Base-by-base conservation (phyloP, 2,888 invertebrate genomes). In the Nowickia ferox region DNA sequence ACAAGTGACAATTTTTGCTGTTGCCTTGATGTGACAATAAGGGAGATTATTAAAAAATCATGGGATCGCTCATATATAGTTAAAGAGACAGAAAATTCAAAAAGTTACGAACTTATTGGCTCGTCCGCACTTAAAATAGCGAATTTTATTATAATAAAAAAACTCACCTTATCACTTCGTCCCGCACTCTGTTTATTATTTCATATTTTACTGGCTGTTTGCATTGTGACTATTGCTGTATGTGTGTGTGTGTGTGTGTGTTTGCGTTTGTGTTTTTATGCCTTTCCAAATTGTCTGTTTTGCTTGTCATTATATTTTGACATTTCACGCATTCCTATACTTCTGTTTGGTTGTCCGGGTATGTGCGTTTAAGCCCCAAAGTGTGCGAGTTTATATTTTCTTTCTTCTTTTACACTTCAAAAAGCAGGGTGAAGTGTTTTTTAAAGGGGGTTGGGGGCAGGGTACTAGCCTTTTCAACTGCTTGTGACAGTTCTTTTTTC, bases 281-380 rank as follows among this genome's bases (percentile, higher is more conserved):
- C 61, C 83, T 84, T 84, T 78, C 77, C 46, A 53, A 84, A 84
- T 84, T 86, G 84, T 84, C 86, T 86, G 86, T 84, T 86, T 86
- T 86, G 81, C 80, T 86, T 86, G 86, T 86, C 84, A 84, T 84
- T 81, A 86, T 86, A 81, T 86, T 86, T 86, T 86, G 86, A 84
- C 86, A 86, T 86, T 79, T 83, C 84, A 86, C 84, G 86, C 84
- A 86, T 86, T 86, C 84, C 80, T 72, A 78, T 86, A 71, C 84
- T 74, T 51, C 17, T 38, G 22, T 19, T 44, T 30, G 19, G 13
- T 44, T 61, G 38, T 22, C 42, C 22, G 46, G 46, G 48, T 22
- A 40, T 42, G 42, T 69, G 77, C 57, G 19, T 19, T 30, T 17
- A 10, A n/a, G 42, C 13, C 9, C 13, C 9, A 30, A 30, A 30